Conservation (phyloP, 2,888 invertebrate species). For the Rutpela maculata region DNA sequence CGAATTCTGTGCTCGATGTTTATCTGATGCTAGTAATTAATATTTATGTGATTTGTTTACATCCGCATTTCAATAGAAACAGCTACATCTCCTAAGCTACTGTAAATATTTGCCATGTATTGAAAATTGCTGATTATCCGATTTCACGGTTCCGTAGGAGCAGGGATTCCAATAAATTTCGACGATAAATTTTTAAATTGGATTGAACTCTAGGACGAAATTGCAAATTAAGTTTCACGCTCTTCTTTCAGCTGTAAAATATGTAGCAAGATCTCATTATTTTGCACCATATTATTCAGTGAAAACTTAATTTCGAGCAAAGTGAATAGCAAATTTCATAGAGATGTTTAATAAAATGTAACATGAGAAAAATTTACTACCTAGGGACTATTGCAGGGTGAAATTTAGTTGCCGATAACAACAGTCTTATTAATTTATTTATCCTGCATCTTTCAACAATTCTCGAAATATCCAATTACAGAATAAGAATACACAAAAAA, state of each 20-base stretch:
- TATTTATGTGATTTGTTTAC: constrained; percentile 4
- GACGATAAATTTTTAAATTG: constrained; percentile 40
- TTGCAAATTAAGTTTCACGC: constrained; percentile 31
- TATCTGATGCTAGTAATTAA: background rate
- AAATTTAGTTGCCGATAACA: no score
- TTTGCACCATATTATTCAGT: background rate
- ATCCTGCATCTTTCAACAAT: no score
- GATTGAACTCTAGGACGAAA: constrained; percentile 29
- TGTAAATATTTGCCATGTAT: constrained; percentile 25
- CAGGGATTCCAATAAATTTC: constrained; percentile 30
- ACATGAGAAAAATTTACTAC: background rate
- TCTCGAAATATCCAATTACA: no score
- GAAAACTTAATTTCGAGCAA: constrained; percentile 5
- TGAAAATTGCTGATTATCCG: constrained; percentile 28
- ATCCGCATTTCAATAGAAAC: constrained; percentile 8
- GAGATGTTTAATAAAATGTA: background rate
- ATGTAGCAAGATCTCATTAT: constrained; percentile 5
- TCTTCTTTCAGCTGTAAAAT: background rate
- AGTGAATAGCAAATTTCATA: background rate
- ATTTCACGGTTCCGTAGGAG: constrained; percentile 22
- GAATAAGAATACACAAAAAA: no score
- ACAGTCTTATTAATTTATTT: no score
- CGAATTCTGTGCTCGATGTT: background rate
- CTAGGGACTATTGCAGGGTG: background rate
- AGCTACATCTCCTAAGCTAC: constrained; percentile 5